Base-by-base conservation (phyloP, 2,888 invertebrate genomes). In the Drosophila mayaguana region DNA sequence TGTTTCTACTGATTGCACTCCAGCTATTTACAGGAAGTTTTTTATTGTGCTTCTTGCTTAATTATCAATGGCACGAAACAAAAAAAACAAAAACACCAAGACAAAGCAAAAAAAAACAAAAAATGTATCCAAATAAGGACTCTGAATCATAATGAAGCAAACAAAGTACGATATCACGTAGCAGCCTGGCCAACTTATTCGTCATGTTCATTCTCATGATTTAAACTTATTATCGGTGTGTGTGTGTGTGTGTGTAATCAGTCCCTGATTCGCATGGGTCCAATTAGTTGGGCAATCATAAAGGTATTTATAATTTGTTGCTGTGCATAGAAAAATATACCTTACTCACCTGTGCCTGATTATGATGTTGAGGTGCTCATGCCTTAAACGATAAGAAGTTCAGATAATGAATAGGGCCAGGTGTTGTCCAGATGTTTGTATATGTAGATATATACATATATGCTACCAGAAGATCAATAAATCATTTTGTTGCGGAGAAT, bases 21-120 rank as follows among this genome's bases (percentile, higher is more conserved):
- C 25, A 46, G 38, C n/a, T 51, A 50, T 64, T 64, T 62, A 69
- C 74, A 73, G 76, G 76, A 76, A 76, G 46, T 55, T 54, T 72
- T 63, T 46, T 20, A 14, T 22, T 38, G 38, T 18, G 18, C 25
- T 76, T 61, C 53, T 55, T 20, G 12, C 12, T 12, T 56, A 20
- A 18, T 48, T 32, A 18, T 12, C 2, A 28, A 38, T 18, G 11
- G 5, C 16, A 9, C 9, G n/a, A 2, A 32, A 46, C 11, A 16
- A 28, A 36, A 28, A 36, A n/a, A n/a, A n/a, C 8, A 25, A 42
- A 38, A 54, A 61, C n/a, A 63, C 43, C 66, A 36, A 65, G 28
- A 45, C 28, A 28, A 28, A 8, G 28, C 8, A 28, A n/a, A 22
- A 4, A 18, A 40, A 40, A 38, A 60, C 53, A n/a, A 59, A 46